Conservation (phyloP, 2,797 vertebrate genomes). For the Melanitta fusca region DNA sequence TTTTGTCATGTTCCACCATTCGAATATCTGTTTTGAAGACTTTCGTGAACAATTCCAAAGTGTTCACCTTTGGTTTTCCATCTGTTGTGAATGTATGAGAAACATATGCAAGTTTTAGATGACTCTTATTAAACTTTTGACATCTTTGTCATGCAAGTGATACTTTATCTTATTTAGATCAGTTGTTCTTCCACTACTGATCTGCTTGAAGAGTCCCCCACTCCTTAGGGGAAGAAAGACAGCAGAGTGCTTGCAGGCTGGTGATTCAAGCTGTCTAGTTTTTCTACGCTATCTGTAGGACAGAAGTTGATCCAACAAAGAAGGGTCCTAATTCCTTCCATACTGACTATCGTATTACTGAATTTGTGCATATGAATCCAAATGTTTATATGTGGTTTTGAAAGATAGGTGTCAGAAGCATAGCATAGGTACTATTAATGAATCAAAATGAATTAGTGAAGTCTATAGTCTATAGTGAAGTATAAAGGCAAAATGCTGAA, state of each 20-base stretch:
- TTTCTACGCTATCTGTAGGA: neutral
- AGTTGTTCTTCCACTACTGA: neutral
- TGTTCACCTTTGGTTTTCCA: neutral
- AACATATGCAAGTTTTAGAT: neutral
- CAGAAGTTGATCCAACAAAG: neutral
- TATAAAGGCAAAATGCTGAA: neutral
- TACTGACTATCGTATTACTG: neutral
- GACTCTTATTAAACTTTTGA: neutral
- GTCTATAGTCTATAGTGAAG: too few species aligned
- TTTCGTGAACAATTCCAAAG: accelerated
- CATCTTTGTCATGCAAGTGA: neutral
- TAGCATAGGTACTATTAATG: neutral
- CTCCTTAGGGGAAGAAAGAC: neutral
- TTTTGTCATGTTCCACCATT: neutral
- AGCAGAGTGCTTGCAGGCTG: neutral
- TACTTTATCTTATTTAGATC: neutral
- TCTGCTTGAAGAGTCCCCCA: neutral
- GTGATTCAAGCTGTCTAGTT: neutral
- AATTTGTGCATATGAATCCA: neutral
- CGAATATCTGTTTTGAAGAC: neutral
- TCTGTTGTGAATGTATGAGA: neutral
- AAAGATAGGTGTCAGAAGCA: neutral
- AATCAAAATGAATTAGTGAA: neutral
- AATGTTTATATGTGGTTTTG: neutral
- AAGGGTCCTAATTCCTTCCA: neutral